phyloP scores from a whole-genome alignment of 2,797 vertebrate species.

The Diceros bicornis region DNA sequence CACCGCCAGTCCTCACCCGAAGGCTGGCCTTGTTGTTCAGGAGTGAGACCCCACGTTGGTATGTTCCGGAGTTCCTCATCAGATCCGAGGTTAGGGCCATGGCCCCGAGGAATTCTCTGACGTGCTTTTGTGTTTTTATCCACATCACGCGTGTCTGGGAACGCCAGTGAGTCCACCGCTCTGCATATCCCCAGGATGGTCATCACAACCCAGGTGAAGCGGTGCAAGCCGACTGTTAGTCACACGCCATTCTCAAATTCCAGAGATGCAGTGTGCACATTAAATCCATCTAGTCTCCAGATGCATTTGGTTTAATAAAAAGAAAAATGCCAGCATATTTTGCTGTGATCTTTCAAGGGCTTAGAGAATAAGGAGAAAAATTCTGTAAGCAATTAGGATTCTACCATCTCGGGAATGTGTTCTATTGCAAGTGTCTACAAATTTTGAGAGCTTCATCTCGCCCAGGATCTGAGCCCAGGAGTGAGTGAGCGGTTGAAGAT shows the following conservation, averaged over 20 bases:
- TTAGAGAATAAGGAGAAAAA: background rate
- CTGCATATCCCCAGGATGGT: background rate
- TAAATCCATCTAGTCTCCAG: fast-evolving
- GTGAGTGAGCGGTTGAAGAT: background rate
- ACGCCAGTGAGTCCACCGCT: fast-evolving
- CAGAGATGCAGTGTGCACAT: fast-evolving
- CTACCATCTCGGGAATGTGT: too few relatives aligned
- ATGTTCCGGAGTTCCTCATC: fast-evolving
- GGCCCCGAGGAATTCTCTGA: background rate
- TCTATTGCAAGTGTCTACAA: background rate
- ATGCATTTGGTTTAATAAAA: background rate
- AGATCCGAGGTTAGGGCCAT: fast-evolving
- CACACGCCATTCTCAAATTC: background rate
- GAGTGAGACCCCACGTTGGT: fast-evolving
- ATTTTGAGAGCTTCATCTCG: background rate
- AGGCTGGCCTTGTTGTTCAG: fast-evolving
- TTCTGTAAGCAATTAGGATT: background rate
- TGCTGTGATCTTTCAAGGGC: background rate
- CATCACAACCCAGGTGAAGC: too few relatives aligned
- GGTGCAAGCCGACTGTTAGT: background rate
- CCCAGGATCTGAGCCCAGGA: background rate
- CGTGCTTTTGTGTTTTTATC: background rate
- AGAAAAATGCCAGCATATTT: background rate
- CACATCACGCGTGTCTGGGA: fast-evolving
- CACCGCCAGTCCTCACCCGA: fast-evolving